Base-by-base conservation (phyloP, 2,113 vertebrate species). In the Chaetorhynchus papuensis region DNA sequence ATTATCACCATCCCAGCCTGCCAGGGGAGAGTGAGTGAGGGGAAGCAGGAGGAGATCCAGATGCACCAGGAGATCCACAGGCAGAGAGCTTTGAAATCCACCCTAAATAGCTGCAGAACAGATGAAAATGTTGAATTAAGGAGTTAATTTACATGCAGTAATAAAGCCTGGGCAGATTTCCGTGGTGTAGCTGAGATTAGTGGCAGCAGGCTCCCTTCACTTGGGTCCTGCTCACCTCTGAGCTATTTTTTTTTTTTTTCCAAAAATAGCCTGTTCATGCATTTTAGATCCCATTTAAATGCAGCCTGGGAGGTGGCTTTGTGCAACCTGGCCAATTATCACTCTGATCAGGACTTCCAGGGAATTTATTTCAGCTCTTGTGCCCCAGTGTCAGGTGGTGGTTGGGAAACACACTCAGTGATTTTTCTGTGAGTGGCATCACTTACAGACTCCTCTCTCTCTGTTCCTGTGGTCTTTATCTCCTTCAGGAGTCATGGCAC, bases 171-270 rank as follows among this genome's bases (percentile, higher is more conserved):
- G 33, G 19, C 41, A 86, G 26, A 30, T 86, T 68, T 45, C 68
- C 5, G 0, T 64, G 66, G 10, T 27, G 6, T 8, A 12, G 26
- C 37, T 68, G 42, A 59, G 70, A 19, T 53, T 1, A 41, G 39
- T 35, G 8, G 8, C 70, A 74, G 82, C 68, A 53, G 31, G 4
- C 9, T 82, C 16, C 84, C 37, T 64, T n/a, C 52, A 2, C 50
- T 47, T 30, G 92, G 44, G 15, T 59, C 50, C 61, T 83, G 52
- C 44, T 52, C 17, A 11, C 83, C 89, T 85, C 52, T 14, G 28
- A 69, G 47, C 42, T 75, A 3, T 42, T 78, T 39, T 21, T 39
- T 9, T 39, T 39, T 39, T 39, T 39, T n/a, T n/a, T n/a, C n/a
- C 5, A 4, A 21, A 72, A 81, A 21, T 3, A 39, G 12, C 52